phyloP scores from a whole-genome alignment of 2,888 invertebrate species.

The Macrosoma leucophasiata region DNA sequence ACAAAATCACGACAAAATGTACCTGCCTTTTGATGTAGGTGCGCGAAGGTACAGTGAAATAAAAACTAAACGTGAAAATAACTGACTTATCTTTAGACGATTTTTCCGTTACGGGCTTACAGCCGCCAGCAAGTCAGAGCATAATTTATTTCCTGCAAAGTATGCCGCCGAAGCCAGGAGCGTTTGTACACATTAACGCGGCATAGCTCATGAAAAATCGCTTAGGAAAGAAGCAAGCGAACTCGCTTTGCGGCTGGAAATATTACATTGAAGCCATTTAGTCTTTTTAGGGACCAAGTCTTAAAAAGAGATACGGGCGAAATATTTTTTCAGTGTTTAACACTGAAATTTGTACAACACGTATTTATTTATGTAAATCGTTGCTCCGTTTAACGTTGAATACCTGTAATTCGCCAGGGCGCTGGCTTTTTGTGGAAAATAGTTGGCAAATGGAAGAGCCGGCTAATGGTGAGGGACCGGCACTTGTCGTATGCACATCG shows the following conservation, averaged over 20 bases:
- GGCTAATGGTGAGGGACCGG: too few relatives aligned
- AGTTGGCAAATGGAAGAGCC: too few relatives aligned
- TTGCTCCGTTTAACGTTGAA: too few relatives aligned
- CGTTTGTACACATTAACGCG: conserved; percentile 72
- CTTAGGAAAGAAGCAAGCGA: conserved; percentile 56
- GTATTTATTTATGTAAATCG: too few relatives aligned
- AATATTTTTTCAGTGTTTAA: too few relatives aligned
- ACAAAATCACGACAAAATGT: too few relatives aligned
- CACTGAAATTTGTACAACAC: too few relatives aligned
- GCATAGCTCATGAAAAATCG: conserved; percentile 72
- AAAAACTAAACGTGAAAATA: conserved; percentile 40
- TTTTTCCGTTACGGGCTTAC: conserved; percentile 45
- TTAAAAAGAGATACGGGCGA: too few relatives aligned
- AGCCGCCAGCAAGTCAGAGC: conserved; percentile 44
- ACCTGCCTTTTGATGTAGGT: too few relatives aligned
- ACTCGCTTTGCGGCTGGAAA: conserved; percentile 39
- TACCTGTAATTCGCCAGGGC: too few relatives aligned
- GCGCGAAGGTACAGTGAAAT: conserved; percentile 20
- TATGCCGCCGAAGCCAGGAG: conserved; percentile 59
- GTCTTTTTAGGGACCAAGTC: conserved; percentile 25
- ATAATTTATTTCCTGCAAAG: conserved; percentile 72
- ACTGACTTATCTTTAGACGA: conserved; percentile 51
- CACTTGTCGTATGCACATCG: too few relatives aligned
- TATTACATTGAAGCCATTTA: conserved; percentile 30
- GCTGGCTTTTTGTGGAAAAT: too few relatives aligned